Evolutionary conservation across 1,140 invertebrate species (phyloP), one percentile per base, ranked within the genome.

Genomic region (Batillaria attramentaria): DNA sequence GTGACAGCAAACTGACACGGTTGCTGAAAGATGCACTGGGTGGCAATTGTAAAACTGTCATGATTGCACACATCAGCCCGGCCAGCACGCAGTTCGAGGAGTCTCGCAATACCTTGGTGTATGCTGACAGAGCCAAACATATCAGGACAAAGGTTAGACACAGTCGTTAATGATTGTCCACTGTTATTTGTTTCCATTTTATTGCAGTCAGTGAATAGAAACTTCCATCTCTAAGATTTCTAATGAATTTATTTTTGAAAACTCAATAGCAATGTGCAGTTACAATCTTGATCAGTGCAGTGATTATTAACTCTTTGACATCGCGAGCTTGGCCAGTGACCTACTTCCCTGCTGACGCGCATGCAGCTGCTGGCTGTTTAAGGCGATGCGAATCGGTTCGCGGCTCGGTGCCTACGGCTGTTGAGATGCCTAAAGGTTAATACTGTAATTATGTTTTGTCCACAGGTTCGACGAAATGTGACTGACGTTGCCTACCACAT

Each of bases 51-150:
- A 95, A 95, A 83, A 99, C 97, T 0, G 96, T 97, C 0, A 99
- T 99, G 97, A 96, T 99, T 77, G 97, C 97, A n/a, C 97, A 99
- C 89, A 95, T 98, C 6, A 95, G 95, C 20, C 96, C 97, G 0
- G 94, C 95, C 18, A 92, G 92, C 20, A 88, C 91, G 1, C 94
- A 97, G 82, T 93, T 95, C 18, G 91, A 91, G 89, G 98, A 99
- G 85, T 98, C 98, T 0, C 97, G 98, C 86, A 99, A 99, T 81
- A 99, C 98, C 0, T 90, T 99, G 0, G 95, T 97, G 68, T 99
- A 99, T 91, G 97, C 97, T 4, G 95, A 97, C 88, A 93, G 97
- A 80, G 98, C 98, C 1, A 96, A 96, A 86, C 95, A 96, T 81
- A 99, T 99, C 82, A 95, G 95, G 84, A 94, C 94, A 1, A 93